Conservation (phyloP, 2,888 invertebrate genomes). For the Eupithecia tripunctaria region DNA sequence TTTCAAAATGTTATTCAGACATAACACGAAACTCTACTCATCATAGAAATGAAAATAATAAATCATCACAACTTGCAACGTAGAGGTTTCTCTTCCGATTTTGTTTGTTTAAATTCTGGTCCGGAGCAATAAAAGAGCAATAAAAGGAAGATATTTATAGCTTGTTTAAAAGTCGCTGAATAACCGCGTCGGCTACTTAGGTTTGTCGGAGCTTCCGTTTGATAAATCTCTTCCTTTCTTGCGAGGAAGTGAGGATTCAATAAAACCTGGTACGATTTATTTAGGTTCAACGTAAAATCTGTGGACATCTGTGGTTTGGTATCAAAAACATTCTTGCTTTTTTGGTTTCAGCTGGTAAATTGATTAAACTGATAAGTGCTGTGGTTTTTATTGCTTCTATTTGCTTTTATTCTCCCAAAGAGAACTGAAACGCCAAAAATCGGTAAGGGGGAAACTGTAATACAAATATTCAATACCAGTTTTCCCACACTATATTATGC, state of each 20-base stretch:
- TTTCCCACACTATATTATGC: too few species aligned
- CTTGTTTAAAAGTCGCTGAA: slow-evolving; percentile 30
- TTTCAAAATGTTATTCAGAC: slow-evolving; percentile 11
- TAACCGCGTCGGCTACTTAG: slow-evolving; percentile 17
- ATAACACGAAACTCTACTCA: background rate
- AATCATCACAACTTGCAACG: background rate
- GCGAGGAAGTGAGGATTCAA: slow-evolving; percentile 39
- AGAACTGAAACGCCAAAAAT: too few species aligned
- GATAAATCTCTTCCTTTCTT: slow-evolving; percentile 42
- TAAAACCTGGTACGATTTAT: slow-evolving; percentile 40
- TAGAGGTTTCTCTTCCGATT: background rate
- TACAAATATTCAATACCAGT: too few species aligned
- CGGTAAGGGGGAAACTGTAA: too few species aligned
- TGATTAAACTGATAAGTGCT: too few species aligned
- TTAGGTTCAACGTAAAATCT: slow-evolving; percentile 22
- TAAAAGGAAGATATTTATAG: slow-evolving; percentile 22
- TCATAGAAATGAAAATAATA: background rate
- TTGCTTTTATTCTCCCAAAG: too few species aligned
- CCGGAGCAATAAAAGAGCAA: slow-evolving; percentile 23
- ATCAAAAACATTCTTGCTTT: background rate
- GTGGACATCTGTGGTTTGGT: background rate
- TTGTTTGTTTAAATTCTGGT: slow-evolving; percentile 23
- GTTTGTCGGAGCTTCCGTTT: slow-evolving; percentile 33
- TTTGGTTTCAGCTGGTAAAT: background rate
- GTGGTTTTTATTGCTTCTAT: too few species aligned